These are phyloP conservation scores for Athene noctua DNA, from an alignment of 2,113 vertebrate species.

Conservation along the genomic window DNA sequence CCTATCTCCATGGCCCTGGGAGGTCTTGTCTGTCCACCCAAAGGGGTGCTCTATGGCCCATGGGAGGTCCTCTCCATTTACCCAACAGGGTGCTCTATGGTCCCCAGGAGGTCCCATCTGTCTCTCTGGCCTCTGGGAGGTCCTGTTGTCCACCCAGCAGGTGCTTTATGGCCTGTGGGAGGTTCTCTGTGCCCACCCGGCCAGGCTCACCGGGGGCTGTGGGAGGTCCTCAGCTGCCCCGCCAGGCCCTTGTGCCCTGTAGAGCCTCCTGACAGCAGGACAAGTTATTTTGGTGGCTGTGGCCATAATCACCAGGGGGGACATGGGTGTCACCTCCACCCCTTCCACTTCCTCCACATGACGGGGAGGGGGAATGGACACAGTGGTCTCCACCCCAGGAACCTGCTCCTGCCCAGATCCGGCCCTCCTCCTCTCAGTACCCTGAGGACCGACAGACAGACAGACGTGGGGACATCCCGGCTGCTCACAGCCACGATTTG, in stretches of 20 bases:
- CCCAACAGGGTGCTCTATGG: neutral
- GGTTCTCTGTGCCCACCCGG: neutral
- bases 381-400: neutral
- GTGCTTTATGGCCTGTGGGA: neutral
- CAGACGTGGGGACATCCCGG: fast-evolving
- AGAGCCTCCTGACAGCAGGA: neutral
- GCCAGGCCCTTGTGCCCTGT: neutral
- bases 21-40: neutral
- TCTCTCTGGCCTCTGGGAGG: neutral
- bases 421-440: neutral
- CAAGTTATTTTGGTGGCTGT: neutral
- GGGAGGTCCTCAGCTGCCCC: neutral
- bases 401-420: neutral
- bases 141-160: neutral
- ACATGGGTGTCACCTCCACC: neutral
- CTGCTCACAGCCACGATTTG: neutral
- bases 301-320: neutral
- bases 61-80: neutral
- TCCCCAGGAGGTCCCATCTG: neutral
- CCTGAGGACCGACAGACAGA: neutral
- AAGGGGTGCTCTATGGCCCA: neutral
- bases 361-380: fast-evolving
- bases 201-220: neutral
- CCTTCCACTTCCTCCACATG: neutral
- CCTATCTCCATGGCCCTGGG: neutral